Evolutionary conservation across 2,888 invertebrate genomes (phyloP), one percentile per base, ranked within the genome.

Genomic region (Pegoplata infirma): DNA sequence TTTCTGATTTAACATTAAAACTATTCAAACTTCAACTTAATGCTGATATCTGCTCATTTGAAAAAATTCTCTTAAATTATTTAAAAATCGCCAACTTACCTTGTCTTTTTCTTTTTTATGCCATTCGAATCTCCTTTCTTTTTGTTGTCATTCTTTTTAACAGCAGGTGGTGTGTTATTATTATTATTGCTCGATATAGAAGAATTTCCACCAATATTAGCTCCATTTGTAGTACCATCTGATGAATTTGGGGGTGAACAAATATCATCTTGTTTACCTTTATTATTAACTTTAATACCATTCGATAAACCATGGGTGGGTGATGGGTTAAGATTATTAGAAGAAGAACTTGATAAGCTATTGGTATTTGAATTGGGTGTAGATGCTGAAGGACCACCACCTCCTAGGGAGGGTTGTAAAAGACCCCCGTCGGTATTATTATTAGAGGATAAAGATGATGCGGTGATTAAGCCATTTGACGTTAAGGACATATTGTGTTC

Each of bases 21-120:
- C n/a, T n/a, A n/a, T n/a, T n/a, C n/a, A n/a, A n/a, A n/a, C n/a
- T n/a, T n/a, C n/a, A n/a, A n/a, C n/a, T n/a, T n/a, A n/a, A n/a
- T n/a, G n/a, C n/a, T n/a, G n/a, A n/a, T n/a, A n/a, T n/a, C n/a
- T n/a, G n/a, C n/a, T n/a, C n/a, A n/a, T n/a, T n/a, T n/a, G n/a
- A n/a, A n/a, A n/a, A n/a, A n/a, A n/a, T n/a, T n/a, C n/a, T n/a
- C n/a, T n/a, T n/a, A n/a, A n/a, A n/a, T n/a, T n/a, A n/a, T n/a
- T n/a, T n/a, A n/a, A 10, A 19, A 28, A 21, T 47, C 40, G 8
- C 19, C 58, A 12, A 85, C 89, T 87, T 88, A 96, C 97, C 97
- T 95, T 67, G 97, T 97, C 91, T 97, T 97, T 90, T 97, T 97
- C 90, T 97, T 97, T 89, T 97, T 97, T 40, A 96, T 95, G 56